phyloP scores from a whole-genome alignment of 2,888 invertebrate species.

The Protodeltote pygarga region DNA sequence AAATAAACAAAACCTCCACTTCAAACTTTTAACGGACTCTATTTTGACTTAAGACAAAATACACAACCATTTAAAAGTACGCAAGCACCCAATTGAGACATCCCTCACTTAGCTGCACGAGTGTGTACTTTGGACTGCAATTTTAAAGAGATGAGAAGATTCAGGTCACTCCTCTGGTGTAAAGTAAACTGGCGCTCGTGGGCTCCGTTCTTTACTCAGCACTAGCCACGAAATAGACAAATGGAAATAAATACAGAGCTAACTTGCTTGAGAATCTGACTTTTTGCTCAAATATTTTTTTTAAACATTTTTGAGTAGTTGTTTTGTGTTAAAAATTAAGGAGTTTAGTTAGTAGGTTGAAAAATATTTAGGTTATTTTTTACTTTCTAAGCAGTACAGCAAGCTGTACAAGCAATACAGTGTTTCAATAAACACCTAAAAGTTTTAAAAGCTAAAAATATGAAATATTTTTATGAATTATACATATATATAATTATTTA shows the following conservation, averaged over 20 bases:
- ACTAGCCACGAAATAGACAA: constrained; percentile 3
- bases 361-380: too few species aligned
- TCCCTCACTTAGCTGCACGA: constrained; percentile 15
- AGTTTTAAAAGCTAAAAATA: too few species aligned
- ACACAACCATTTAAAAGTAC: background rate
- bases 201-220: constrained; percentile 2
- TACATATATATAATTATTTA: too few species aligned
- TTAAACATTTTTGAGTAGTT: too few species aligned
- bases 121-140: constrained; percentile 15
- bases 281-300: too few species aligned
- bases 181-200: constrained; percentile 8
- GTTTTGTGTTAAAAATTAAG: too few species aligned
- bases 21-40: background rate
- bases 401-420: too few species aligned
- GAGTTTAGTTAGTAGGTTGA: too few species aligned
- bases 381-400: too few species aligned
- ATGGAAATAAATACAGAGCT: background rate
- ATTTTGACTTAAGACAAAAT: background rate
- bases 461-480: too few species aligned
- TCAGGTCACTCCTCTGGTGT: constrained; percentile 25
- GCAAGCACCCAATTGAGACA: constrained; percentile 10
- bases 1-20: background rate
- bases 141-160: constrained; percentile 30
- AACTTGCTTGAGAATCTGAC: background rate
- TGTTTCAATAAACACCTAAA: too few species aligned